phyloP scores from a whole-genome alignment of 2,797 vertebrate species.

The Chromobotia macracanthus region DNA sequence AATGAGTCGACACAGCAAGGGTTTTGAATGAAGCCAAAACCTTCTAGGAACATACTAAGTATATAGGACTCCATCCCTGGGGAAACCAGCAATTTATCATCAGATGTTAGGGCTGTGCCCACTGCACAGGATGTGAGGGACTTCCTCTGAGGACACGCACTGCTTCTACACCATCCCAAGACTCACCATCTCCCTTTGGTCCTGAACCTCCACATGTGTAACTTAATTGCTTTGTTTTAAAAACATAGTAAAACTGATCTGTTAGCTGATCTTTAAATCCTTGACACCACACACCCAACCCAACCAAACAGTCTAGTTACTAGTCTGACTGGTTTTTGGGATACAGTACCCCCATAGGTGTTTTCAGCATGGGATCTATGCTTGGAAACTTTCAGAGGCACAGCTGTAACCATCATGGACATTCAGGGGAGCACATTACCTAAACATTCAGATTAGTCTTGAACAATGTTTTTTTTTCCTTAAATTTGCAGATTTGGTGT shows the following conservation, averaged over 20 bases:
- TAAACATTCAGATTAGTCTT: background rate
- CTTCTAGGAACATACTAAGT: no score
- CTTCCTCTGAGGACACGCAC: conserved; percentile 70
- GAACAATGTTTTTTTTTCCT: no score
- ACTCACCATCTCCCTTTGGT: background rate
- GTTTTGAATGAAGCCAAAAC: no score
- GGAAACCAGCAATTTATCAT: conserved; percentile 65
- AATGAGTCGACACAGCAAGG: no score
- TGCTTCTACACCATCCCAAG: conserved; percentile 37
- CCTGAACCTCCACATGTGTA: background rate
- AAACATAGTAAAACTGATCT: background rate
- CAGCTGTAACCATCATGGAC: background rate
- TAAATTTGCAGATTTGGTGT: background rate
- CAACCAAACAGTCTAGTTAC: conserved; percentile 6
- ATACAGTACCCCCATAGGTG: conserved; percentile 10
- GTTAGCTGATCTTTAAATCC: conserved; percentile 20
- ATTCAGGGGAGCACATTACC: background rate
- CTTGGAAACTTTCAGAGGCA: background rate
- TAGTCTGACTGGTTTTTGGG: conserved; percentile 53
- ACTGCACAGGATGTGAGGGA: conserved; percentile 73
- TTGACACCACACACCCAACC: conserved; percentile 3
- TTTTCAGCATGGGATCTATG: background rate
- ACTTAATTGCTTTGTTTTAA: background rate
- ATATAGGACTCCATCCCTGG: conserved; percentile 34
- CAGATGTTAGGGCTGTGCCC: conserved; percentile 66